Evolutionary conservation across 1,140 invertebrate species (phyloP).

Genomic region (Pteromalus puparum): DNA sequence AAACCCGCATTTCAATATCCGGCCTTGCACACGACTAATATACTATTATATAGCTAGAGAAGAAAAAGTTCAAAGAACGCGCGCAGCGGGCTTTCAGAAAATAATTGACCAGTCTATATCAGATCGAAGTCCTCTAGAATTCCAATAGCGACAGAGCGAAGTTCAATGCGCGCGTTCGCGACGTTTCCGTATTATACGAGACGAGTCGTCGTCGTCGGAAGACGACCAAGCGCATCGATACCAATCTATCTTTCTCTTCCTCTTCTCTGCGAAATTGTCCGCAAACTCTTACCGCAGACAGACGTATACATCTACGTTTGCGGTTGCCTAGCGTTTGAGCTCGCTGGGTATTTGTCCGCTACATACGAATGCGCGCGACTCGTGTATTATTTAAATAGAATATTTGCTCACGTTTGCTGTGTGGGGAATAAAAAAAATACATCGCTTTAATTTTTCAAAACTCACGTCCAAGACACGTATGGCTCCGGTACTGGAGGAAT

Average conservation of each 20-base stretch:
- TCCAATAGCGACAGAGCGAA: too few relatives aligned
- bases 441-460: neutral
- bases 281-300: constrained; percentile 7
- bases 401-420: too few relatives aligned
- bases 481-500: constrained; percentile 88
- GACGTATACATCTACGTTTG: neutral
- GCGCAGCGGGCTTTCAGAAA: neutral
- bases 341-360: neutral
- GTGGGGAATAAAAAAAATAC: too few relatives aligned
- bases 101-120: constrained; percentile 2
- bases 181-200: too few relatives aligned
- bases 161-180: too few relatives aligned
- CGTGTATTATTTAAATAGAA: too few relatives aligned
- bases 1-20: too few relatives aligned
- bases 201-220: neutral
- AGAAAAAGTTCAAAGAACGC: too few relatives aligned
- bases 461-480: constrained; percentile 93
- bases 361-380: too few relatives aligned
- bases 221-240: constrained; percentile 8
- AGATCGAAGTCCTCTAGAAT: neutral
- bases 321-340: neutral
- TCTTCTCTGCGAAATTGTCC: neutral
- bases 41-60: too few relatives aligned
- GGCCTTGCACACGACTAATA: too few relatives aligned
- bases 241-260: neutral